These are phyloP conservation scores for Laodelphax striatellus DNA, from an alignment of 1,140 invertebrate genomes.

Conservation along the genomic window DNA sequence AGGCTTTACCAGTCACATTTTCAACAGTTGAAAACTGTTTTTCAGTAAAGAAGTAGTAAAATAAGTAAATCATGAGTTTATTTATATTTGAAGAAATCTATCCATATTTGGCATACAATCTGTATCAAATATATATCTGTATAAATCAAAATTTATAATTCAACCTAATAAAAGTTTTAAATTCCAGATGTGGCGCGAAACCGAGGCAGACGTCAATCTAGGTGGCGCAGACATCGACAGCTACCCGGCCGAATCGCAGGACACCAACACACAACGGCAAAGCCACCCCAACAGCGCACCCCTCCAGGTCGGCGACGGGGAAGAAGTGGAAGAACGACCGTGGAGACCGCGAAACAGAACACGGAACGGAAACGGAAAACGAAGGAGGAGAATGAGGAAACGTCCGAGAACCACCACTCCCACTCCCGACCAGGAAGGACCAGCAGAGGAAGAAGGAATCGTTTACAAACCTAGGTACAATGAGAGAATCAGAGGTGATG, in stretches of 20 bases:
- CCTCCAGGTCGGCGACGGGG: not conserved
- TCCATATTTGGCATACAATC: too few relatives aligned
- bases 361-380: constrained; percentile 12
- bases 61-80: too few relatives aligned
- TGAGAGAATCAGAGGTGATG: constrained; percentile 5
- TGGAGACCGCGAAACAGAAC: not conserved
- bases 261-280: not conserved
- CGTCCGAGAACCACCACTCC: constrained; percentile 18
- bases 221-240: not conserved
- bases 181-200: not conserved
- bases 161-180: too few relatives aligned
- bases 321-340: not conserved
- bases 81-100: too few relatives aligned
- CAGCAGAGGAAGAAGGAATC: not conserved
- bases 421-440: constrained; percentile 1
- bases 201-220: not conserved
- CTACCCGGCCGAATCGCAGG: not conserved
- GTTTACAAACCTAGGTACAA: not conserved
- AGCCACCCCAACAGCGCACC: not conserved
- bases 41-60: too few relatives aligned
- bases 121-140: too few relatives aligned
- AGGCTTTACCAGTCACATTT: too few relatives aligned
- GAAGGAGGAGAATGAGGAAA: constrained; percentile 19
- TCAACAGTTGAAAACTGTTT: too few relatives aligned
- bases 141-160: too few relatives aligned